Base-by-base conservation (phyloP, 1,140 invertebrate species). In the Lamellibrachia luymesi region DNA sequence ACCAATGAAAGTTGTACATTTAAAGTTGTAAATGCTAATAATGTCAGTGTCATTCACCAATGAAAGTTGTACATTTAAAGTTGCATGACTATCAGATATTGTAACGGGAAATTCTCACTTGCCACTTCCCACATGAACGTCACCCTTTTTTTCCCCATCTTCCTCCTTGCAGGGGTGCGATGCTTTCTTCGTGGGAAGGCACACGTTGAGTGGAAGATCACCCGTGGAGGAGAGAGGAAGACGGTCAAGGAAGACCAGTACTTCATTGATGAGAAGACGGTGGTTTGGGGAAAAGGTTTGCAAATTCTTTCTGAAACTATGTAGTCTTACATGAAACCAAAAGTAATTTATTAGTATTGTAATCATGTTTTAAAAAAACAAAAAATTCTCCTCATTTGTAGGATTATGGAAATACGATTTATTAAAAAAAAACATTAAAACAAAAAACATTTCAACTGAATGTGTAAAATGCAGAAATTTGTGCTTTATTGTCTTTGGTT, bases 161-260 rank as follows among this genome's bases (percentile, higher is more conserved):
- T 2, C 6, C 91, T 27, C 25, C 51, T 25, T 27, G 2, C 95
- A 98, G 98, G 97, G 27, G 97, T 98, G 94, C 97, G 98, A 90
- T 97, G 98, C 25, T 97, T 97, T 25, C 96, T 98, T 52, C 96
- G 98, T 92, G 98, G 98, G 4, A 98, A 98, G 95, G 98, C 97
- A 2, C 98, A 98, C 94, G 97, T 97, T 0, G 98, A 98, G 96
- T 98, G 98, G 98, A 98, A 98, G 96, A 97, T 98, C 92, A 96
- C 98, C 93, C 97, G 98, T 90, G 98, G 97, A 91, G 98, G 98
- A 8, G 98, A 98, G 94, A 95, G 97, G 93, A 96, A 98, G 94
- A 98, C 97, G 50, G 97, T 98, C 0, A 98, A 98, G 96, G 98
- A 98, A 96, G 98, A 98, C 95, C 98, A 98, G 95, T 98, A 98